phyloP scores from a whole-genome alignment of 2,888 invertebrate species.

The Lithophane ornitopus region DNA sequence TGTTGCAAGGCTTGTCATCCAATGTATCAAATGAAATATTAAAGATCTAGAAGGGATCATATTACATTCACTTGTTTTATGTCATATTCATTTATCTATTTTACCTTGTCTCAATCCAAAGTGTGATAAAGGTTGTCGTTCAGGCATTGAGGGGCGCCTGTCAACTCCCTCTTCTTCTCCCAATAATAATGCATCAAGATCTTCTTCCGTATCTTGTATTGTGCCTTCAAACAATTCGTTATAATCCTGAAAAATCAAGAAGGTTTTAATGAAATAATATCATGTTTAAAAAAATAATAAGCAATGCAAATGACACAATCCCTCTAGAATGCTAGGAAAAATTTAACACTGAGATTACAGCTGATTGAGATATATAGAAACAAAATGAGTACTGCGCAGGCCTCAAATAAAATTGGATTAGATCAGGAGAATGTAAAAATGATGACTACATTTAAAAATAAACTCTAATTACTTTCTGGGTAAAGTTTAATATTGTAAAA shows the following conservation, averaged over 20 bases:
- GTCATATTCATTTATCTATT: neutral
- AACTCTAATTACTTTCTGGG: neutral
- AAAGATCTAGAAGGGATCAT: neutral
- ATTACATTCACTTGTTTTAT: neutral
- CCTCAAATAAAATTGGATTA: neutral
- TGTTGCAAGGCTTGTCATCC: neutral
- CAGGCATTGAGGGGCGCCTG: slow-evolving; percentile 93
- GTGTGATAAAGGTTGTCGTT: slow-evolving; percentile 94
- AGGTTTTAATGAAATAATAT: neutral
- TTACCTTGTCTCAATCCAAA: slow-evolving; percentile 96
- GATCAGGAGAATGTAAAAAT: neutral
- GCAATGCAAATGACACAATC: neutral
- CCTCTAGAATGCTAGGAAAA: neutral
- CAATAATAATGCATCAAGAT: slow-evolving; percentile 94
- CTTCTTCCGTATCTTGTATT: slow-evolving; percentile 93
- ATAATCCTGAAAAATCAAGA: slow-evolving; percentile 92
- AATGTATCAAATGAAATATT: neutral
- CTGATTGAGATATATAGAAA: neutral
- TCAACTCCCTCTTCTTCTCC: slow-evolving; percentile 93
- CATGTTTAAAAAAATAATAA: neutral
- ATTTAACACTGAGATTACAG: neutral
- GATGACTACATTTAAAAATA: neutral
- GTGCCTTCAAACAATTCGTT: slow-evolving; percentile 97
- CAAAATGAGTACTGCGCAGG: neutral
- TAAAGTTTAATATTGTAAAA: neutral